Evolutionary conservation across 2,113 vertebrate species (phyloP), one percentile per base, ranked within the genome.

Genomic region (Callopanchax toddi): DNA sequence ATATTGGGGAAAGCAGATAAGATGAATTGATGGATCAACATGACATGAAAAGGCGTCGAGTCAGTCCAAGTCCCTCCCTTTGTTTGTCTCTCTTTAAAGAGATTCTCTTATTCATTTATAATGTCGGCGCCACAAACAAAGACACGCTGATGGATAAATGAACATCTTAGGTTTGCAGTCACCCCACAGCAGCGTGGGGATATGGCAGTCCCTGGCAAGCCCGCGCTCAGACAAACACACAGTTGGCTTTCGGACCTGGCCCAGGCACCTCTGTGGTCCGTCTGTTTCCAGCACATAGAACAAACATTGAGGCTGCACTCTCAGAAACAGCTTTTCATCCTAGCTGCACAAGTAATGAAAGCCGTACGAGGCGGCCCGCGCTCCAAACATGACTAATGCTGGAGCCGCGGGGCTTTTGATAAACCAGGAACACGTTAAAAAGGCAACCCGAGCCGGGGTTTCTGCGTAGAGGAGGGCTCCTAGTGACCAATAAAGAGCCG

Each of bases 381-480:
- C 60, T 86, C 88, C 82, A 89, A 84, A 83, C 68, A 81, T 89
- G 89, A 91, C 84, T 87, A 83, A 89, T 71, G 59, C 78, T 53
- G 76, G 69, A 89, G 64, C 77, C 6, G 70, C 13, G 70, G 76
- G n/a, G 60, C 58, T 32, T n/a, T 32, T 34, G 62, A 82, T 81
- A 78, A 82, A 84, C 81, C 60, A 18, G 58, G 71, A 86, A 71
- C 82, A 51, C 59, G 29, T n/a, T 32, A 79, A 67, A 76, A 69
- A 75, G 58, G 55, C 39, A 76, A 85, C 65, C 82, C 17, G 66
- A 73, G 58, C 71, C 0, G 39, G 51, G 51, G 78, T 67, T 64
- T 74, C 61, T 39, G 23, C 68, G 76, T 62, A 63, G 64, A 66
- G 64, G 53, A 43, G 20, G 57, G 59, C 49, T 58, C 52, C 23